Percentiles rank a stretch among this genome's conserved stretches.
Evolutionary conservation across 2,797 vertebrate genomes (phyloP).

Genomic region (Salarias fasciatus): DNA sequence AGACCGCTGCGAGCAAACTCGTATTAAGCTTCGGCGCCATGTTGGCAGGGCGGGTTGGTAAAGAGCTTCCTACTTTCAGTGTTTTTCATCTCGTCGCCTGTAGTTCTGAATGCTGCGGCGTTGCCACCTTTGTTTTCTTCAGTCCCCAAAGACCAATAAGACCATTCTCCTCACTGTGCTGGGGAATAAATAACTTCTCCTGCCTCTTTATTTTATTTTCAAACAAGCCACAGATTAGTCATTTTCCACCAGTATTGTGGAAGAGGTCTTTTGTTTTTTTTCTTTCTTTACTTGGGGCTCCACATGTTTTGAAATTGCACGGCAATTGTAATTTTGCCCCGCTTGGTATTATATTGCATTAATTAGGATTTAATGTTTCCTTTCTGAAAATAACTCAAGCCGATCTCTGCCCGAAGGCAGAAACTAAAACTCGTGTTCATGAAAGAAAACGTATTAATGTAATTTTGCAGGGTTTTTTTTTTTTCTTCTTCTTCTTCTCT

Average conservation of each 20-base stretch:
- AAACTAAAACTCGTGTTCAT: conserved; percentile 1
- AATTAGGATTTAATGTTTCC: neutral
- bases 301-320: neutral
- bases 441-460: neutral
- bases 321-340: neutral
- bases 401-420: neutral
- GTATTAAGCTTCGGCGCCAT: too few species aligned
- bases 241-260: neutral
- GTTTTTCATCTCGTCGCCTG: neutral
- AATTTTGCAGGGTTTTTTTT: neutral
- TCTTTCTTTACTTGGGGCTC: neutral
- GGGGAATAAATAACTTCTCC: neutral
- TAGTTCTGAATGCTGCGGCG: neutral
- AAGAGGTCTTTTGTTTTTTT: too few species aligned
- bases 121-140: neutral
- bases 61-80: too few species aligned
- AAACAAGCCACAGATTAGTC: neutral
- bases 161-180: neutral
- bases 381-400: neutral
- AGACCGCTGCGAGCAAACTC: too few species aligned
- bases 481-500: too few species aligned
- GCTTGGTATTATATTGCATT: neutral
- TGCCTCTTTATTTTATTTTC: neutral
- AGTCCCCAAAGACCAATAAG: neutral
- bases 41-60: too few species aligned